Evolutionary conservation across 1,140 invertebrate genomes (phyloP), one percentile per base, ranked within the genome.

Genomic region (Diorhabda carinulata): DNA sequence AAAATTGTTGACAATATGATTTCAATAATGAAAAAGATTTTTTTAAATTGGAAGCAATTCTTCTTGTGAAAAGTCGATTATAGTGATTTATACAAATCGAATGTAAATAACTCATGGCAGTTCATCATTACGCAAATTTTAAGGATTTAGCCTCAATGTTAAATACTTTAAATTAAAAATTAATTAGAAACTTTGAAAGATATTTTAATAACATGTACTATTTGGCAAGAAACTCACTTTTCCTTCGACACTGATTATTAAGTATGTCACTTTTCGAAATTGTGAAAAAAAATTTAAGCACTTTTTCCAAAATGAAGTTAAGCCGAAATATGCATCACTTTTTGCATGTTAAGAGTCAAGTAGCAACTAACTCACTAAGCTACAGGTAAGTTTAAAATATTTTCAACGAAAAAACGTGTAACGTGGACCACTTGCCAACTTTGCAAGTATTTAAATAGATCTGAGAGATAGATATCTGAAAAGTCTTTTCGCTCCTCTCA

Each of bases 381-480:
- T 66, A 57, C 61, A 42, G 65, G 66, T 70, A 44, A 52, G 67
- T 60, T 70, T 64, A 64, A 70, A 64, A 64, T 70, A 64, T 66
- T 61, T 66, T 66, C 64, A 47, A 56, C n/a, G 61, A 44, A 43
- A 25, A 62, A 10, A 41, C 61, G 41, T 43, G 41, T 43, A 43
- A 43, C 43, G 61, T 62, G 61, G 10, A 43, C 61, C 61, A 62
- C 41, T 62, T 62, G 61, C 61, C 61, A 62, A 62, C 61, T 62
- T 62, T 62, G 61, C 61, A 41, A 62, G 61, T 43, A 44, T 62
- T 43, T 62, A 62, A 62, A 62, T 62, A 62, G 61, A 62, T 62
- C 44, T 44, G 61, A 62, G 61, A 62, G 41, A 43, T 42, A 10
- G 44, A 41, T 47, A 43, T 62, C 41, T 43, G 42, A 62, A 62